Percentiles rank a stretch among this genome's conserved stretches.
Evolutionary conservation across 2,888 invertebrate genomes (phyloP).

Genomic region (Cryptophagus acutangulus): DNA sequence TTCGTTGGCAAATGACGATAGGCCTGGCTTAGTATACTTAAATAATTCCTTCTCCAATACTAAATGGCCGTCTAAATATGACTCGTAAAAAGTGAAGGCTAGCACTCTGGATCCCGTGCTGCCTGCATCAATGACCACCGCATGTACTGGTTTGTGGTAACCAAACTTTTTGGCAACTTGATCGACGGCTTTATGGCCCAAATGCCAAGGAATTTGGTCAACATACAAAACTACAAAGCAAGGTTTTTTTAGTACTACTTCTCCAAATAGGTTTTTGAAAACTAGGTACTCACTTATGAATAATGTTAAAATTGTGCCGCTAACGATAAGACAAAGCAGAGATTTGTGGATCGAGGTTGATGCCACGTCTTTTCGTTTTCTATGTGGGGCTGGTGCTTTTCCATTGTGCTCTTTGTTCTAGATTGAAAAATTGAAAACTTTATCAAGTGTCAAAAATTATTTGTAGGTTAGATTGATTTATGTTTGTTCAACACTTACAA

Average conservation of each 20-base stretch:
- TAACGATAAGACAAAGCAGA: conserved; percentile 42
- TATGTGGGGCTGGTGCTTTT: conserved; percentile 25
- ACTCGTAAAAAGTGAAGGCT: conserved; percentile 78
- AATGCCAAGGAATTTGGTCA: conserved; percentile 50
- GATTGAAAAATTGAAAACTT: conserved; percentile 18
- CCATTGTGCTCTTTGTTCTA: conserved; percentile 34
- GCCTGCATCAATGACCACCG: conserved; percentile 89
- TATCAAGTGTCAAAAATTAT: neutral
- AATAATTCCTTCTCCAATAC: conserved; percentile 79
- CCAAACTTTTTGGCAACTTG: conserved; percentile 69
- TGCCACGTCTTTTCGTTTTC: conserved; percentile 36
- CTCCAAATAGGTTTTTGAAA: neutral
- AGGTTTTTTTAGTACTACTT: neutral
- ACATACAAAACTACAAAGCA: conserved; percentile 52
- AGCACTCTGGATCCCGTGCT: conserved; percentile 86
- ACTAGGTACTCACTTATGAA: conserved; percentile 39
- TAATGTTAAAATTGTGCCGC: conserved; percentile 42
- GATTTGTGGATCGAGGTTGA: conserved; percentile 39
- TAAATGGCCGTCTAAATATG: conserved; percentile 67
- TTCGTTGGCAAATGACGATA: conserved; percentile 80
- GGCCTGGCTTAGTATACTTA: conserved; percentile 81
- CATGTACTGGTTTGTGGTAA: conserved; percentile 67
- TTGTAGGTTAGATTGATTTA: neutral
- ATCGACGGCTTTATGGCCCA: conserved; percentile 59
- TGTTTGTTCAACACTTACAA: too few species aligned